Conservation (phyloP, 1,140 invertebrate genomes). For the Leptopilina boulardi region DNA sequence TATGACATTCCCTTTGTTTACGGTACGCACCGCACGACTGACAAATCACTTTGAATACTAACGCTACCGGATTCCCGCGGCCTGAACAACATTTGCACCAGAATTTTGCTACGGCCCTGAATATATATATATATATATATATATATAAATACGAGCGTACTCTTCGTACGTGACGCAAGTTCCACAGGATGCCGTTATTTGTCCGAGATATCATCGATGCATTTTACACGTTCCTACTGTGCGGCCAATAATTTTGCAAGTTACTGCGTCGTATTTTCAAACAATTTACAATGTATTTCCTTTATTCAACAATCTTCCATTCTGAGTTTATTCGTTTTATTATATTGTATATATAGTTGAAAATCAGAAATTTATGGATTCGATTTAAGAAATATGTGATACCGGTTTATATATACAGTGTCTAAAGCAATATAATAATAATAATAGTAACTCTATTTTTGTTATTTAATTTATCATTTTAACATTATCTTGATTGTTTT, state of each 20-base stretch:
- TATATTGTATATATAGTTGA: neutral
- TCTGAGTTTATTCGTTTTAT: neutral
- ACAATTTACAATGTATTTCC: constrained; percentile 5
- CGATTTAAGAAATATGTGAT: neutral
- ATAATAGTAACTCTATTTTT: too few relatives aligned
- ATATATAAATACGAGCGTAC: too few relatives aligned
- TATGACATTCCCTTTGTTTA: constrained; percentile 24
- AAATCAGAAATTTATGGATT: neutral
- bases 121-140: constrained; percentile 4
- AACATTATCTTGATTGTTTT: too few relatives aligned
- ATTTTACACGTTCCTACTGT: constrained; percentile 16
- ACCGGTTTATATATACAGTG: too few relatives aligned
- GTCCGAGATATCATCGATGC: constrained; percentile 42
- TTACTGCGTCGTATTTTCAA: constrained; percentile 16
- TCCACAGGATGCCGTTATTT: constrained; percentile 31
- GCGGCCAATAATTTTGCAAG: constrained; percentile 22
- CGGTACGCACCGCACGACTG: constrained; percentile 37
- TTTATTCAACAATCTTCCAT: neutral
- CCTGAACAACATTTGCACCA: constrained; percentile 1
- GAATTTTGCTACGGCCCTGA: constrained; percentile 1
- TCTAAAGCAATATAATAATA: too few relatives aligned
- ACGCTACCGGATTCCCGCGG: constrained; percentile 28
- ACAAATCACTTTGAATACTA: constrained; percentile 44
- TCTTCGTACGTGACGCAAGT: constrained; percentile 18
- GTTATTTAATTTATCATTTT: too few relatives aligned